phyloP scores from a whole-genome alignment of 2,797 vertebrate species.

The Rallus crepitans region DNA sequence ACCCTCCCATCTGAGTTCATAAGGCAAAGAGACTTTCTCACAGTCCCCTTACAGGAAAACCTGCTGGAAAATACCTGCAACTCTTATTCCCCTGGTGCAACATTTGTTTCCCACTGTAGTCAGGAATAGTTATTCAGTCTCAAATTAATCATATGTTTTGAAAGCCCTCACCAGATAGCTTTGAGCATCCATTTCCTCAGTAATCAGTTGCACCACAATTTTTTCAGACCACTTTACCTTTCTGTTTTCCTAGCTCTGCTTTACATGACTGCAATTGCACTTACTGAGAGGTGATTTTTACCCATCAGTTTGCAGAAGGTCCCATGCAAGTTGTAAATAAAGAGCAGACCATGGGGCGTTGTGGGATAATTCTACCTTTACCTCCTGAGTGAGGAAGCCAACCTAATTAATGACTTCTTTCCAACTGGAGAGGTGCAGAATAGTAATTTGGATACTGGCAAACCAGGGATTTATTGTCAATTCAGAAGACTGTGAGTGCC shows the following conservation, averaged over 20 bases:
- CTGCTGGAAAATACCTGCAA: neutral
- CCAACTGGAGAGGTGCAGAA: neutral
- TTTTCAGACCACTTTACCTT: no score
- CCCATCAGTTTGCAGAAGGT: neutral
- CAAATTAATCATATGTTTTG: neutral
- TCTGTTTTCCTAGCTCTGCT: neutral
- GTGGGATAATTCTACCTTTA: neutral
- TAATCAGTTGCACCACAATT: neutral
- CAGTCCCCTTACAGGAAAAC: neutral
- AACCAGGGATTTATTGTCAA: slow-evolving; percentile 52
- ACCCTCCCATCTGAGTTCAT: neutral
- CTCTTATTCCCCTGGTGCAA: neutral
- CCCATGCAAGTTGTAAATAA: neutral
- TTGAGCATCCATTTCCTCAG: neutral
- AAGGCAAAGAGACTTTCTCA: neutral
- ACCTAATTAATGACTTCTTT: slow-evolving; percentile 42
- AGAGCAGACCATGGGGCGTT: neutral
- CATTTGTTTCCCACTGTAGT: neutral
- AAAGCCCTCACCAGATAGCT: neutral
- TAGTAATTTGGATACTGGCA: slow-evolving; percentile 13
- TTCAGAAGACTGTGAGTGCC: slow-evolving; percentile 30
- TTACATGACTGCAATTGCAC: neutral
- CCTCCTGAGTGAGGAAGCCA: neutral
- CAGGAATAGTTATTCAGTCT: neutral
- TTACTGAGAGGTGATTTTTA: neutral